phyloP scores from a whole-genome alignment of 2,797 vertebrate species.

The Esox masquinongy region DNA sequence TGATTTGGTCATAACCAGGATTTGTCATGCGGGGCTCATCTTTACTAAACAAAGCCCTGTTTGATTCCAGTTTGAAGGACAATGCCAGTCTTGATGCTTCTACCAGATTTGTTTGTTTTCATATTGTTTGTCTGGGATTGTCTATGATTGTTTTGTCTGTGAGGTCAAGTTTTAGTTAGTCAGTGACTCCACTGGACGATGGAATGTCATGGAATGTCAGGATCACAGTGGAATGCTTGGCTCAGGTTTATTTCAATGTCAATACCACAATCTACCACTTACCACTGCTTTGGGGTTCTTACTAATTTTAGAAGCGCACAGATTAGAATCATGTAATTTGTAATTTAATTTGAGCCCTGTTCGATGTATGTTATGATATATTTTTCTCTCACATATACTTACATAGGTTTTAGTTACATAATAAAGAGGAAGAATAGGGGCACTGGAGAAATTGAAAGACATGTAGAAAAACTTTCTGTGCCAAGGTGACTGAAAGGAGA shows the following conservation, averaged over 20 bases:
- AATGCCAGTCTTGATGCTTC: constrained; percentile 12
- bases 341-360: not conserved
- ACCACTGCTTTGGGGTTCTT: not conserved
- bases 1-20: not conserved
- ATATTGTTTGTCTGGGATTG: not conserved
- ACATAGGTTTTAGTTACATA: not conserved
- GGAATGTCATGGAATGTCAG: not conserved
- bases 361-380: not conserved
- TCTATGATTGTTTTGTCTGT: not conserved
- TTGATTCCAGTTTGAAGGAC: constrained; percentile 15
- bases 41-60: not conserved
- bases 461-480: constrained; percentile 50
- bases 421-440: not conserved
- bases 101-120: constrained; percentile 24
- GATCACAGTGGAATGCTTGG: constrained; percentile 8
- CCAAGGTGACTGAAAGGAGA: constrained; percentile 60
- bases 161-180: constrained; percentile 40
- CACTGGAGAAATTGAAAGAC: constrained; percentile 28
- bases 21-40: constrained; percentile 2
- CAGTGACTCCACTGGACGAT: constrained; percentile 33
- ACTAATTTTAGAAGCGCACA: not conserved
- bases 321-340: not conserved
- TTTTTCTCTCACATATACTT: not conserved
- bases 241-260: not conserved
- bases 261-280: constrained; percentile 30